Conservation (phyloP, 1,140 invertebrate species). For the Nixonia krombeini region DNA sequence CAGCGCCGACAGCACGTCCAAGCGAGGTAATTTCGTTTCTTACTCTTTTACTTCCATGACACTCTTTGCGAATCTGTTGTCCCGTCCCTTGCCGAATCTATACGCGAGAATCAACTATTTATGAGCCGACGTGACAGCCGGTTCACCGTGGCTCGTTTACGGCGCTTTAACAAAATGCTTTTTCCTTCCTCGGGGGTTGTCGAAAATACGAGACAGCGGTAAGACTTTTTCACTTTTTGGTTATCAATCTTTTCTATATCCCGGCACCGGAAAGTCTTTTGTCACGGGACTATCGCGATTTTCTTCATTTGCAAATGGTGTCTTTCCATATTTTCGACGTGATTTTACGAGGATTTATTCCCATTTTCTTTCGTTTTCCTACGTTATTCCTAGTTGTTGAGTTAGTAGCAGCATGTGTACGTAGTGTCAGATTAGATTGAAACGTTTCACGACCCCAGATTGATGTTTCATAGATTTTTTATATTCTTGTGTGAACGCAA, state of each 20-base stretch:
- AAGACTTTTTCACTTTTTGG: too few relatives aligned
- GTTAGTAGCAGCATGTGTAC: too few relatives aligned
- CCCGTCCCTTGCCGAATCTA: neutral
- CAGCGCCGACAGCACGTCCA: slow-evolving; percentile 66
- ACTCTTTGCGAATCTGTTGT: neutral
- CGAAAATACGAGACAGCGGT: neutral
- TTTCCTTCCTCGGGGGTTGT: neutral
- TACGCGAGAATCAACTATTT: too few relatives aligned
- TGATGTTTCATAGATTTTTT: slow-evolving; percentile 22
- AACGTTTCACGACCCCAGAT: slow-evolving; percentile 4
- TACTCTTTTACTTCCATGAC: slow-evolving; percentile 2
- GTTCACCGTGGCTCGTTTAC: too few relatives aligned
- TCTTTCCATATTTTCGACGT: too few relatives aligned
- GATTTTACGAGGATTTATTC: too few relatives aligned
- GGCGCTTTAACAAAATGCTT: too few relatives aligned
- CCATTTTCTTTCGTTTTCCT: neutral
- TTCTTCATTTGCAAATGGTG: too few relatives aligned
- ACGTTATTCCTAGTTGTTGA: too few relatives aligned
- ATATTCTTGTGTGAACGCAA: neutral
- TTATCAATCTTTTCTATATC: too few relatives aligned
- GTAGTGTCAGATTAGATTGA: neutral
- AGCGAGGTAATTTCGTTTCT: slow-evolving; percentile 64
- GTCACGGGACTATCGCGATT: too few relatives aligned
- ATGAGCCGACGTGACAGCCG: neutral
- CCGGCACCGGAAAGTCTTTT: too few relatives aligned